Base-by-base conservation (phyloP, 2,113 vertebrate genomes). In the Scophthalmus maximus region DNA sequence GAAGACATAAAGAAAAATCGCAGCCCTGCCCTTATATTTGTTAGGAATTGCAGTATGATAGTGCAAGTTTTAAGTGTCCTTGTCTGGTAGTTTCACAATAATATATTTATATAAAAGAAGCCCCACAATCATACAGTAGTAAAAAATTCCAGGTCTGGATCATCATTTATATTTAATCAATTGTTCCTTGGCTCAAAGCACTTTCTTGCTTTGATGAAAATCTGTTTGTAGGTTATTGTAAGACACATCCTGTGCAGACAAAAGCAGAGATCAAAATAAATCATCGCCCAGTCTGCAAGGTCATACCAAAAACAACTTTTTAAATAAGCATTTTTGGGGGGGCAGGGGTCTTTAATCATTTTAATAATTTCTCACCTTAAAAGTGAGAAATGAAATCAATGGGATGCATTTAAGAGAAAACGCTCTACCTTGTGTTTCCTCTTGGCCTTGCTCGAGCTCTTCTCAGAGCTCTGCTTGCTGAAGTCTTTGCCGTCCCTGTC, bases 371-470 rank as follows among this genome's bases (percentile, higher is more conserved):
- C 42, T 29, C 22, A 29, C 34, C n/a, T 23, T 60, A 12, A 20
- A 32, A 58, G 32, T 3, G 1, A 27, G 17, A 46, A 11, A 46
- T 27, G n/a, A 2, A 58, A 18, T 10, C 14, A n/a, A 56, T 1
- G 3, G 1, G 59, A 49, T 27, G 5, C 0, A n/a, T 15, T 26
- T 3, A n/a, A 49, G 10, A 29, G 17, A 25, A 27, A 15, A 20
- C 8, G 20, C 2, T 36, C 32, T 44, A 97, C 91, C 94, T 98
- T 98, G 86, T 96, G 96, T 90, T 98, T 99, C 92, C 97, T 95
- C 78, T 98, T 99, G 87, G 95, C 94, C 79, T 98, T 98, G 32
- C 82, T 96, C 5, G 95, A 94, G 68, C 74, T 92, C 87, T 95
- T 98, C 73, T 98, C 96, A 18, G 93, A 93, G 4, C 88, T 67